Evolutionary conservation across 2,113 vertebrate genomes (phyloP).

Genomic region (Probosciger aterrimus): DNA sequence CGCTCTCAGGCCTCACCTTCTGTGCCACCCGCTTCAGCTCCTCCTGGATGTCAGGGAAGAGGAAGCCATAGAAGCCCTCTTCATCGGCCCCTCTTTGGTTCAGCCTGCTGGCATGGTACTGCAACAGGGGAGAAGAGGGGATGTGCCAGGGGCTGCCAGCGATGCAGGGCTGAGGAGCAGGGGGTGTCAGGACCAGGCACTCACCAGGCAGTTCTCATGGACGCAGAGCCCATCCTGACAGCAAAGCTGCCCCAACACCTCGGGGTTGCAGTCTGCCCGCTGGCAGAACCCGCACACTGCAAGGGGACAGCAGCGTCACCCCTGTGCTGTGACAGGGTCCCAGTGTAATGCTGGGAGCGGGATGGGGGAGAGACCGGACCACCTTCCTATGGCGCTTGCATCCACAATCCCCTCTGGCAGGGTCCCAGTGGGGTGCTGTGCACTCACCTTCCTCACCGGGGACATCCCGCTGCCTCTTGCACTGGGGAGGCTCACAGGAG

Average conservation of each 20-base stretch:
- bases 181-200: not conserved
- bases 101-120: not conserved
- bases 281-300: not conserved
- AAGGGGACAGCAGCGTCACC: not conserved
- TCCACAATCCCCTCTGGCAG: not conserved
- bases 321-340: fast-evolving
- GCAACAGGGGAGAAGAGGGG: too few relatives aligned
- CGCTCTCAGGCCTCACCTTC: not conserved
- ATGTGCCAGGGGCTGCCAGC: fast-evolving
- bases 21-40: not conserved
- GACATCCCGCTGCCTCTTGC: not conserved
- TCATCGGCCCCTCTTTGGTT: not conserved
- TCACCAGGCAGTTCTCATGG: not conserved
- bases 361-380: not conserved
- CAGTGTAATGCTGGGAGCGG: not conserved
- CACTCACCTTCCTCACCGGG: not conserved
- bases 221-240: not conserved
- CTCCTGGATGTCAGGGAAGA: not conserved
- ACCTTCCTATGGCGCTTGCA: not conserved
- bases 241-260: not conserved
- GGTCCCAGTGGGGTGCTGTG: not conserved
- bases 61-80: not conserved
- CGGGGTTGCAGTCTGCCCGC: not conserved
- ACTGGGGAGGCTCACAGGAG: not conserved
- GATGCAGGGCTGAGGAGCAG: fast-evolving